Base-by-base conservation (phyloP, 2,113 vertebrate genomes). In the Xiphophorus maculatus region DNA sequence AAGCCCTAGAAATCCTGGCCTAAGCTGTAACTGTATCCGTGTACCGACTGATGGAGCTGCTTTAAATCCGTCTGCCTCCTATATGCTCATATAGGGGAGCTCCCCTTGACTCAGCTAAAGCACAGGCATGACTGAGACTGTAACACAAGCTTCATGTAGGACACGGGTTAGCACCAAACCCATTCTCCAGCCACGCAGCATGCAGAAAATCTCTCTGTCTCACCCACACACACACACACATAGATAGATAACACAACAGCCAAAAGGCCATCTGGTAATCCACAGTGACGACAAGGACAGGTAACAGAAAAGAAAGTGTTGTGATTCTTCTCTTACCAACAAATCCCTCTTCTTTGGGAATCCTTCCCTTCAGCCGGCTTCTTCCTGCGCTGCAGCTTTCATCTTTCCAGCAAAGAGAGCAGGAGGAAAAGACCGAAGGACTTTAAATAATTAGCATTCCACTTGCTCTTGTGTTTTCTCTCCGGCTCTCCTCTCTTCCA, bases 41-140 rank as follows among this genome's bases (percentile, higher is more conserved):
- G 28, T 76, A 78, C 71, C 48, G 68, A 77, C 70, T 74, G 29
- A 63, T 44, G 33, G 69, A 73, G 74, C 67, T 73, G 63, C 63
- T 61, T 73, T 82, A 3, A 76, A 77, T 84, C 80, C 64, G 25
- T 69, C 62, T 64, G 68, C n/a, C 80, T 80, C 37, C 63, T 70
- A 63, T 62, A 37, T 48, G 61, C 68, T 69, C 68, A 60, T 73
- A 29, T 35, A 33, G 63, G 76, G 32, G 30, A 33, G 67, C 33
- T 1, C 65, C 73, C 73, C 79, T 85, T 80, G 74, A 88, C 79
- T 87, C 83, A 87, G 86, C 84, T 81, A 80, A 85, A 85, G 83
- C 78, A 13, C 76, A 66, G 77, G 58, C 75, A 73, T 66, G 70
- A 76, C 48, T 71, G 76, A 78, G 51, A 71, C 25, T 78, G 77